Base-by-base conservation (phyloP, 2,888 invertebrate genomes). In the Ctenicera cuprea region DNA sequence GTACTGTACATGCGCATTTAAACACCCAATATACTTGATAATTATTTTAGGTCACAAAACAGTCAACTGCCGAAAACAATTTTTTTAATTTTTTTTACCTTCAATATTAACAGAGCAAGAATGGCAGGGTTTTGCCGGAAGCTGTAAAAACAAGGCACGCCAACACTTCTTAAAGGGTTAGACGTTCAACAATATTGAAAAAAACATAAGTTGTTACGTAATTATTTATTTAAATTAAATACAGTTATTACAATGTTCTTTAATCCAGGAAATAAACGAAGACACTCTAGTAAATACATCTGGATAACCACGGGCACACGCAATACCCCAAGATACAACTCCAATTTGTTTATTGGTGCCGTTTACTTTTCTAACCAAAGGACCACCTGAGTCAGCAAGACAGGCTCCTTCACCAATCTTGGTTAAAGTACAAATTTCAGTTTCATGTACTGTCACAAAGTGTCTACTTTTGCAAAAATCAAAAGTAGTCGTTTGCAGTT, bases 281-380 rank as follows among this genome's bases (percentile, higher is more conserved):
- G 80, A 85, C 7, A 87, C 86, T 66, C 87, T 82, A 3, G 87
- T 86, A 71, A 84, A 87, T 4, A 88, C 86, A 76, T 87, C 87
- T 0, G 87, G 87, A 16, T 79, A 77, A 7, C 87, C 87, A 76
- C 80, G 83, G 30, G 87, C 88, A 65, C 88, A 88, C 0, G 87
- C 86, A 50, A 79, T 81, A 4, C 87, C 87, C 87, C 87, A 88
- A 1, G 87, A 87, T n/a, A 87, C 87, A 2, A 87, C 77, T 3
- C 87, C 87, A 14, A 87, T 83, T 14, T 54, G n/a, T 62, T 12
- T 43, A 11, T 0, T 22, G 5, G 0, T 16, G 11, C 38, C 22
- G 12, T 37, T 9, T n/a, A 50, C 8, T 0, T 0, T 11, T 26
- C 16, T 38, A 12, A 50, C 26, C 8, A 70, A 26, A 18, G 68